A percentile compares a stretch with the other conserved stretches of the same genome.
Evolutionary conservation across 2,888 invertebrate species (phyloP).

Genomic region (Maniola hyperantus): DNA sequence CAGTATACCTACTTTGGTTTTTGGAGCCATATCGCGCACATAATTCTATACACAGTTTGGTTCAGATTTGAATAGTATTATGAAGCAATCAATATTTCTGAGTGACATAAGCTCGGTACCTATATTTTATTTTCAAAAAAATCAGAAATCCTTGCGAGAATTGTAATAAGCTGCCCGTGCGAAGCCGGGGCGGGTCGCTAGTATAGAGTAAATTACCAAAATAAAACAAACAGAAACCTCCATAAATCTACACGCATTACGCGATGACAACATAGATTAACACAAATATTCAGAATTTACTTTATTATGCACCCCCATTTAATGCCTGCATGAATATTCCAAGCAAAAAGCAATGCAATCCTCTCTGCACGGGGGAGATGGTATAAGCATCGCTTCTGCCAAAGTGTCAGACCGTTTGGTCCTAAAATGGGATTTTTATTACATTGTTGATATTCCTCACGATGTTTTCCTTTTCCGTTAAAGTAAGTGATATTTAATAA

Average conservation of each 20-base stretch:
- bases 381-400: neutral
- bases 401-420: neutral
- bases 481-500: too few relatives aligned
- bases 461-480: too few relatives aligned
- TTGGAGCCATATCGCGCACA: too few relatives aligned
- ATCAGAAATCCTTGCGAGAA: too few relatives aligned
- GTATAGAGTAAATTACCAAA: constrained; percentile 17
- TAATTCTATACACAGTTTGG: too few relatives aligned
- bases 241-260: constrained; percentile 31
- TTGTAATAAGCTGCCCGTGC: too few relatives aligned
- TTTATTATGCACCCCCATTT: constrained; percentile 40
- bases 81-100: too few relatives aligned
- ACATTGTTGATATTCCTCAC: neutral
- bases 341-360: constrained; percentile 5
- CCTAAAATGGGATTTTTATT: neutral
- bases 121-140: too few relatives aligned
- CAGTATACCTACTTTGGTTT: too few relatives aligned
- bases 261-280: constrained; percentile 36
- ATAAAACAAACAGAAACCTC: constrained; percentile 30
- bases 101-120: too few relatives aligned
- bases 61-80: too few relatives aligned
- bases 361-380: neutral
- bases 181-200: too few relatives aligned
- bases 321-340: constrained; percentile 43
- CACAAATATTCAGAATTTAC: constrained; percentile 28